Conservation (phyloP, 23 tunicate species). For the Trididemnum clinides region DNA sequence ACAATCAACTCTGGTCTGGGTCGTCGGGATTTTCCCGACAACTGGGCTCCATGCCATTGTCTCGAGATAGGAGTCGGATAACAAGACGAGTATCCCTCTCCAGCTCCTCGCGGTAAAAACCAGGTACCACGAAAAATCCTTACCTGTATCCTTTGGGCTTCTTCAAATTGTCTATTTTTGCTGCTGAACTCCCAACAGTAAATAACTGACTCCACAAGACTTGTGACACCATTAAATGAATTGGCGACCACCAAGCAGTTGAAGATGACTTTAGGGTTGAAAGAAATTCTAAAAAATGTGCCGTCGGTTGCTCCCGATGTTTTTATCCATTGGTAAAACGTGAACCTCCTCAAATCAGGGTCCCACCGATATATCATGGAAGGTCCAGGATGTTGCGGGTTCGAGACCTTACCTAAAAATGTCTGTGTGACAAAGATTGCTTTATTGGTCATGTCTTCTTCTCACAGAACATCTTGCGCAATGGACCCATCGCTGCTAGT, state of each 20-base stretch:
- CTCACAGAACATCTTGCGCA: no score
- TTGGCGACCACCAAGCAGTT: constrained; percentile 62
- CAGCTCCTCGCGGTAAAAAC: no score
- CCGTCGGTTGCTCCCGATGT: constrained; percentile 59
- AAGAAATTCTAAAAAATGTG: constrained; percentile 34
- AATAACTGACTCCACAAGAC: constrained; percentile 48
- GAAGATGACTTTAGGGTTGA: neutral
- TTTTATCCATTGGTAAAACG: constrained; percentile 20
- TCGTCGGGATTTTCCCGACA: no score
- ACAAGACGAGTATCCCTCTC: no score
- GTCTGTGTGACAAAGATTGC: no score
- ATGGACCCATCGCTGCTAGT: no score
- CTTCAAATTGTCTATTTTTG: neutral
- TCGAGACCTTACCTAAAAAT: no score
- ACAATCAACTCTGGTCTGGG: no score
- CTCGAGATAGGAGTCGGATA: no score
- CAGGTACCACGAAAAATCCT: no score
- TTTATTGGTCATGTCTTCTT: no score
- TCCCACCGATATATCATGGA: constrained; percentile 58
- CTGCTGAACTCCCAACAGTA: constrained; percentile 37
- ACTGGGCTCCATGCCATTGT: no score
- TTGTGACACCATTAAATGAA: constrained; percentile 38
- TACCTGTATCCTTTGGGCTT: constrained; percentile 49
- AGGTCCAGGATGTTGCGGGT: neutral
- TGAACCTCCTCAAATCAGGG: constrained; percentile 36